Evolutionary conservation across 92 coral and sea anemone genomes (phyloP).

Genomic region (Palythoa grandiflora): DNA sequence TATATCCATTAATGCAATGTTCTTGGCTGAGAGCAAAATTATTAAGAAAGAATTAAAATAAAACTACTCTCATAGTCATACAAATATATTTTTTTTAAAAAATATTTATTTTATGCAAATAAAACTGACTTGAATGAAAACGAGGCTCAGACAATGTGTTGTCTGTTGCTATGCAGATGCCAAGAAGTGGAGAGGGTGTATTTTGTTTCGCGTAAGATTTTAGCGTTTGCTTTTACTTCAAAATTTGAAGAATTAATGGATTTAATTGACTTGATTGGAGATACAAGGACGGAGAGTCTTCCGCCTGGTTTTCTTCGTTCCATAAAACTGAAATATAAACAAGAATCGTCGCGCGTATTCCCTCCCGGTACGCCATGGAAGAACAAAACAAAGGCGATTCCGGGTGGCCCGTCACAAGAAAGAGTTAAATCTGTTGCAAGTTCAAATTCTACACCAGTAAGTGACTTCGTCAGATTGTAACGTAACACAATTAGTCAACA

Average conservation of each 20-base stretch:
- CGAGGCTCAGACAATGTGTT: conserved; percentile 1
- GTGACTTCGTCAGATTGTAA: conserved; percentile 7
- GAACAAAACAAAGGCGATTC: conserved; percentile 29
- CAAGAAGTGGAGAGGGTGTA: not conserved
- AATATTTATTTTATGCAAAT: not conserved
- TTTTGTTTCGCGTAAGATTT: not conserved
- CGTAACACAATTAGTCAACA: not conserved
- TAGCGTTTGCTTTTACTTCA: not conserved
- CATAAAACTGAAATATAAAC: conserved; percentile 92
- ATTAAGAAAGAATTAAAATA: no score
- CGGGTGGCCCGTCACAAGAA: not conserved
- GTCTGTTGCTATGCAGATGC: conserved; percentile 6
- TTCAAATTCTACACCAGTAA: conserved; percentile 76
- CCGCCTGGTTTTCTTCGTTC: conserved; percentile 96
- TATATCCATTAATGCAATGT: no score
- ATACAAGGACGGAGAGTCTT: conserved; percentile 91
- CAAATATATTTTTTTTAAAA: not conserved
- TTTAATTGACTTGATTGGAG: conserved; percentile 90
- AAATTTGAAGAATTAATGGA: conserved; percentile 65
- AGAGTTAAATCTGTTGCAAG: conserved; percentile 73
- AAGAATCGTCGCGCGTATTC: conserved; percentile 91
- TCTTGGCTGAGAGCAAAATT: no score
- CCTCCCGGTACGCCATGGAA: conserved; percentile 80
- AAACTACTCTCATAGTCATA: no score
- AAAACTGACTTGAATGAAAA: not conserved